These are phyloP conservation scores for Petrocephalus sullivani DNA, from an alignment of 2,797 vertebrate species.

Conservation along the genomic window DNA sequence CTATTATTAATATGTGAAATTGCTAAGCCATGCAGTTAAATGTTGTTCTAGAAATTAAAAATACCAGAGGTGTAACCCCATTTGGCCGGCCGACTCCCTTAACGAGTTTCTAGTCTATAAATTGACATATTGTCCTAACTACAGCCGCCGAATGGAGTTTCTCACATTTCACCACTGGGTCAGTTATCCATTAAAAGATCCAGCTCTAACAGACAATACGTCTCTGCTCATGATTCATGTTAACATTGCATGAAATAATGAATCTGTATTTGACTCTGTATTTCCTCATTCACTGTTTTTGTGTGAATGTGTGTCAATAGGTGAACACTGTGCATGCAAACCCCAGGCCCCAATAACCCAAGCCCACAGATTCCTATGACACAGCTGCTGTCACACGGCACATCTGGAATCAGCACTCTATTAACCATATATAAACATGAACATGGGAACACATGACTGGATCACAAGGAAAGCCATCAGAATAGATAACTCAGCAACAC, in stretches of 20 bases:
- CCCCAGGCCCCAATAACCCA: background rate
- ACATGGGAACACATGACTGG: conserved; percentile 4
- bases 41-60: background rate
- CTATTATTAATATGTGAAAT: background rate
- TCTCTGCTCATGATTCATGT: background rate
- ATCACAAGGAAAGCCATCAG: background rate
- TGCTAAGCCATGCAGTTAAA: background rate
- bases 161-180: background rate
- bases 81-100: background rate
- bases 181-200: background rate
- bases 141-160: background rate
- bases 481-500: background rate
- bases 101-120: background rate
- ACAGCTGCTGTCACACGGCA: background rate
- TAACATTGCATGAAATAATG: background rate
- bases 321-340: background rate
- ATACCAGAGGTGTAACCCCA: background rate
- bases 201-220: background rate
- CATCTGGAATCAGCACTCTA: background rate
- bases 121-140: background rate
- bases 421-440: conserved; percentile 17
- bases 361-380: background rate
- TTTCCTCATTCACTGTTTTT: background rate
- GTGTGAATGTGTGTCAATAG: background rate
- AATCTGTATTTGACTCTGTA: background rate